Base-by-base conservation (phyloP, 2,888 invertebrate species). In the Noctua fimbriata region DNA sequence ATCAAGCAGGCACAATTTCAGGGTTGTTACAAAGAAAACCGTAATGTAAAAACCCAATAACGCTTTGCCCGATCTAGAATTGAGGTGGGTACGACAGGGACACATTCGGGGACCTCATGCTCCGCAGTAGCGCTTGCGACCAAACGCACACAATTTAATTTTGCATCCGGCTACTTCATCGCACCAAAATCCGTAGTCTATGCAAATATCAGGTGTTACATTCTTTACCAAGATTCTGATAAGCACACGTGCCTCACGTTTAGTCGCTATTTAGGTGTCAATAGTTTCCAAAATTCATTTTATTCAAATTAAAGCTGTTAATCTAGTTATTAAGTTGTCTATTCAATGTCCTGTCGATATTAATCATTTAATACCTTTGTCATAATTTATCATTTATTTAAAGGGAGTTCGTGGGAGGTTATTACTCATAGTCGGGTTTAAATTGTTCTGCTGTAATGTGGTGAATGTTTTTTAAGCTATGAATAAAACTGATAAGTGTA, bases 261-360 rank as follows among this genome's bases (percentile, higher is more conserved):
- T 36, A 58, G 21, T 32, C 32, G 18, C 49, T 21, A 63, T 79
- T 84, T 65, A 72, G 32, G 71, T 82, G 44, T 78, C 78, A 73
- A 78, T 69, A 6, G 71, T 83, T 82, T 69, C 83, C 78, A 78
- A 84, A 86, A 86, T 72, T 69, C 78, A 74, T 83, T 76, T 84
- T 76, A 75, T 84, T 80, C n/a, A 80, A 80, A 84, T 77, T 44
- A 63, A 66, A 85, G 79, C 77, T 79, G 74, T 85, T 85, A 79
- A 71, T 74, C 71, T 58, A 76, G 89, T 87, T 87, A 89, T 87
- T 81, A 79, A 79, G 77, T 79, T 83, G 85, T 89, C 83, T 66
- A 75, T 87, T 85, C 78, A 81, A 65, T 75, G 81, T 76, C 69
- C 76, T 85, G 85, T 85, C 79, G 70, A 69, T 85, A 87, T 87